Evolutionary conservation across 1,140 invertebrate species (phyloP).

Genomic region (Andricus grossulariae): DNA sequence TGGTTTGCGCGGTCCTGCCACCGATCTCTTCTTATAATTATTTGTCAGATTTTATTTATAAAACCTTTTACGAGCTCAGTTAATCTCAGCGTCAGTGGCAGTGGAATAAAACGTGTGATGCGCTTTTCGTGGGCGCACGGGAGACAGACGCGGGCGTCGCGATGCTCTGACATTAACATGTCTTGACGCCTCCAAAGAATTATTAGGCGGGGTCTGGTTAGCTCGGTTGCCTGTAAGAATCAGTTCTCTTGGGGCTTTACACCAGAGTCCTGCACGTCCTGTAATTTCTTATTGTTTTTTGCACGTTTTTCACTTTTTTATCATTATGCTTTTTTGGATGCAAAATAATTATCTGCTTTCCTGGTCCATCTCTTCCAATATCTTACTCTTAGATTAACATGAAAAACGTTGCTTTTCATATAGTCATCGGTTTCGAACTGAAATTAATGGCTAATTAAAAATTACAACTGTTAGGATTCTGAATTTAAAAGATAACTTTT

Average conservation of each 20-base stretch:
- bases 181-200: conserved; percentile 65
- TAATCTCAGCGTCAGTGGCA: conserved; percentile 48
- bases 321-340: not conserved
- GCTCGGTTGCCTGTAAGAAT: conserved; percentile 9
- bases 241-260: conserved; percentile 9
- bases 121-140: conserved; percentile 28
- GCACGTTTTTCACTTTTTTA: not conserved
- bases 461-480: too few relatives aligned
- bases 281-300: conserved; percentile 1
- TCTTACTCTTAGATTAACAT: too few relatives aligned
- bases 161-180: conserved; percentile 70
- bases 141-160: conserved; percentile 69
- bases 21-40: conserved; percentile 49
- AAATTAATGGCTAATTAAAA: too few relatives aligned
- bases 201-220: conserved; percentile 67
- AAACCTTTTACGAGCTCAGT: conserved; percentile 61
- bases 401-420: too few relatives aligned
- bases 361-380: too few relatives aligned
- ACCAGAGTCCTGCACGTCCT: conserved; percentile 34
- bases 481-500: too few relatives aligned
- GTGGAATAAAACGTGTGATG: conserved; percentile 49
- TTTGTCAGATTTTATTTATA: conserved; percentile 64
- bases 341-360: too few relatives aligned
- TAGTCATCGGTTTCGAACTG: too few relatives aligned
- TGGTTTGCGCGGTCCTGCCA: conserved; percentile 30